A percentile compares a stretch with the other conserved stretches of the same genome.
Conservation (phyloP, 2,797 vertebrate species). For the Babyrousa celebensis region DNA sequence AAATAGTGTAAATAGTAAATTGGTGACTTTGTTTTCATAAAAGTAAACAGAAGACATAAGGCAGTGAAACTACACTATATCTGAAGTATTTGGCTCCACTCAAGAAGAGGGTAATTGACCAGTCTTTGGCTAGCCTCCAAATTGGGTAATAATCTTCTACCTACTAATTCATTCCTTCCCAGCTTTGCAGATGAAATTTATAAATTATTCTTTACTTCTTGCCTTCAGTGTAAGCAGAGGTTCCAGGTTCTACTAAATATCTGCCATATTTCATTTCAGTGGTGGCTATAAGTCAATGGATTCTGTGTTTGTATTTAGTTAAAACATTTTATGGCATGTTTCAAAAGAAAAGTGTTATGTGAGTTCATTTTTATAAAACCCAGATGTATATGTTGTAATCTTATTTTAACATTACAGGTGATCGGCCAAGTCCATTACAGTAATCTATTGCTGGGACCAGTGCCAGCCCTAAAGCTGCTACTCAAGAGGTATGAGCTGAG, state of each 20-base stretch:
- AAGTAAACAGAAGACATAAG: conserved; percentile 61
- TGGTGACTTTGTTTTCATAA: conserved; percentile 51
- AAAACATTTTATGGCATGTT: conserved; percentile 65
- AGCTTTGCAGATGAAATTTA: conserved; percentile 58
- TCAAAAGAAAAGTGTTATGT: conserved; percentile 70
- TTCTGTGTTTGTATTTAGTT: conserved; percentile 63
- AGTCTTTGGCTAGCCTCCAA: conserved; percentile 69
- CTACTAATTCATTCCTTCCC: conserved; percentile 57
- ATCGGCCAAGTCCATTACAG: conserved; percentile 68
- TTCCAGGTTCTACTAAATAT: conserved; percentile 11
- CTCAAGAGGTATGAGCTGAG: neutral
- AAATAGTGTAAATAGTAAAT: conserved; percentile 14
- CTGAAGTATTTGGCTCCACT: conserved; percentile 59
- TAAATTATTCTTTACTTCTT: conserved; percentile 64
- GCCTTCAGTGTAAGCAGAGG: neutral
- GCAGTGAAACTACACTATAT: conserved; percentile 61
- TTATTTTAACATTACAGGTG: conserved; percentile 77
- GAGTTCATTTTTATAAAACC: conserved; percentile 63
- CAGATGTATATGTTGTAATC: conserved; percentile 48
- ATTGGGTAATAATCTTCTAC: conserved; percentile 60
- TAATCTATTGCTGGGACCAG: conserved; percentile 68
- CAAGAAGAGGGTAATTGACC: conserved; percentile 60
- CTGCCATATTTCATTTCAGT: conserved; percentile 37
- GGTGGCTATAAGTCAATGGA: conserved; percentile 15
- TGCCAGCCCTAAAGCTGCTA: conserved; percentile 68